phyloP scores from a whole-genome alignment of 1,140 invertebrate genomes.

The Cotesia typhae region DNA sequence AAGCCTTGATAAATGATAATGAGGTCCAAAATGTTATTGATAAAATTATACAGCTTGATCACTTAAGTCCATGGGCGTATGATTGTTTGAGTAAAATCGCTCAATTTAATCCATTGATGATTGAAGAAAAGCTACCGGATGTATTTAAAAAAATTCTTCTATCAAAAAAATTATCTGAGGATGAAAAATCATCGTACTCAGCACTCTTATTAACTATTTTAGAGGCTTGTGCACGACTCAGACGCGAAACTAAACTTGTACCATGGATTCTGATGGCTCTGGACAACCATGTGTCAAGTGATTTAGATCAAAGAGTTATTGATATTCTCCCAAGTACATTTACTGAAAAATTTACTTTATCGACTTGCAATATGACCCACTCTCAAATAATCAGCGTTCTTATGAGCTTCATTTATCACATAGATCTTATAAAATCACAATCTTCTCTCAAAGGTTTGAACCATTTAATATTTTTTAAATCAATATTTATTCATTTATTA shows the following conservation, averaged over 20 bases:
- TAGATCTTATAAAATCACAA: conserved; percentile 36
- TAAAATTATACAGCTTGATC: conserved; percentile 2
- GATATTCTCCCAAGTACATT: conserved; percentile 38
- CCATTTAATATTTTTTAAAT: conserved; percentile 5
- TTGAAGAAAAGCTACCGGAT: conserved; percentile 49
- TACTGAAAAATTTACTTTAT: conserved; percentile 38
- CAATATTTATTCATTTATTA: conserved; percentile 23
- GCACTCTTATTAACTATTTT: conserved; percentile 44
- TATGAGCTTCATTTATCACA: conserved; percentile 43
- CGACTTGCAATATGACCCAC: conserved; percentile 37
- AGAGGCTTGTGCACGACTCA: conserved; percentile 40
- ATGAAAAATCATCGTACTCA: conserved; percentile 36
- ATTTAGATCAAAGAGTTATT: neutral
- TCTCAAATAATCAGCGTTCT: conserved; percentile 40
- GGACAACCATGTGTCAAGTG: conserved; percentile 24
- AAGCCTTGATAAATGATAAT: too few relatives aligned
- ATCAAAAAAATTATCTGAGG: conserved; percentile 36
- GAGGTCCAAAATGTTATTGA: neutral
- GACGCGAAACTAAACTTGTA: conserved; percentile 46
- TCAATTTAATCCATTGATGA: conserved; percentile 54
- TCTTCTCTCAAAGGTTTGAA: conserved; percentile 31
- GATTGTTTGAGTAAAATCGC: conserved; percentile 46
- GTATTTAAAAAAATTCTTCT: conserved; percentile 49
- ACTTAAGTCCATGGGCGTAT: conserved; percentile 32
- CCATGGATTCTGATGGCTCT: conserved; percentile 43